Percentiles rank a stretch among this genome's conserved stretches.
These are phyloP conservation scores for Lutjanus argentimaculatus DNA, from an alignment of 2,797 vertebrate genomes.

Conservation along the genomic window DNA sequence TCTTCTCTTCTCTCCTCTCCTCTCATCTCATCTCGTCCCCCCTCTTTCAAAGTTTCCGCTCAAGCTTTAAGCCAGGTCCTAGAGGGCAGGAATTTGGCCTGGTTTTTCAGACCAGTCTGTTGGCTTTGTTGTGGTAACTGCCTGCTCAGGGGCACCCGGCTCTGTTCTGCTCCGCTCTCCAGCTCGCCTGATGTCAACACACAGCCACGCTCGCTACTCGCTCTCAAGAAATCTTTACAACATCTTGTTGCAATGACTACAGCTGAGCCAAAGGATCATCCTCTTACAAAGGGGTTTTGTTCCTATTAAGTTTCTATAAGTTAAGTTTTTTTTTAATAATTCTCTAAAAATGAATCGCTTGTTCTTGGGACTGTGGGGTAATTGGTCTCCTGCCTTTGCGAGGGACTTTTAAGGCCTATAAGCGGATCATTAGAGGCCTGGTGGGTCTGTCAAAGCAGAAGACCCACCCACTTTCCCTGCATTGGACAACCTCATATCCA, in stretches of 20 bases:
- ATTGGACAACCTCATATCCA: conserved; percentile 66
- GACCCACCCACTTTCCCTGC: conserved; percentile 68
- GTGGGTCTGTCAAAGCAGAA: conserved; percentile 75
- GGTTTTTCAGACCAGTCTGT: conserved; percentile 80
- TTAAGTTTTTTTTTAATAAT: background rate
- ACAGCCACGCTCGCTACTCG: conserved; percentile 65
- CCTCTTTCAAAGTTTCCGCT: conserved; percentile 80
- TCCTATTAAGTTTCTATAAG: conserved; percentile 25
- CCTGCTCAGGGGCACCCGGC: conserved; percentile 80
- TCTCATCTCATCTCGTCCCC: conserved; percentile 64
- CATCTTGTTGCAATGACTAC: conserved; percentile 60
- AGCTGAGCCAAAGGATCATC: conserved; percentile 45
- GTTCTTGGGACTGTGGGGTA: conserved; percentile 46
- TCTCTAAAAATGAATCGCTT: conserved; percentile 9
- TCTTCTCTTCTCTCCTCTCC: conserved; percentile 55
- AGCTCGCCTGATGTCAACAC: conserved; percentile 77
- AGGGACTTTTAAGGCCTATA: conserved; percentile 65
- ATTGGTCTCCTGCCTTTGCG: conserved; percentile 35
- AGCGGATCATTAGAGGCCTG: conserved; percentile 64
- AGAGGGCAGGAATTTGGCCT: conserved; percentile 85
- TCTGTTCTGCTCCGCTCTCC: conserved; percentile 72
- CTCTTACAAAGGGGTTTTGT: conserved; percentile 23
- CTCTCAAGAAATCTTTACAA: conserved; percentile 64
- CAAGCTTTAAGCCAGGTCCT: conserved; percentile 82
- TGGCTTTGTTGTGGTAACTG: conserved; percentile 85